phyloP scores from a whole-genome alignment of 2,797 vertebrate genomes.

The Prionace glauca region DNA sequence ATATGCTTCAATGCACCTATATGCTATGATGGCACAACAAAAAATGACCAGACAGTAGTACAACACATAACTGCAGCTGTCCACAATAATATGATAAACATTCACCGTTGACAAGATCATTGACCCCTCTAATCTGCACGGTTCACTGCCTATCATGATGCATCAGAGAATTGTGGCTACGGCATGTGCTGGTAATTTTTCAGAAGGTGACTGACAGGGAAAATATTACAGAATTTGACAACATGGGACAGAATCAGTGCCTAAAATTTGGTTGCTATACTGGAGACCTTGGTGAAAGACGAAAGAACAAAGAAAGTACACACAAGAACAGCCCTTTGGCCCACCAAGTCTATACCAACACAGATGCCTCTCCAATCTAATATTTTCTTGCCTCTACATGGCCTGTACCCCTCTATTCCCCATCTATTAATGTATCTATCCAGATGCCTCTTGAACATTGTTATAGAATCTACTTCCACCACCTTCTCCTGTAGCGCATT shows the following conservation, averaged over 20 bases:
- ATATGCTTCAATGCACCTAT: not conserved
- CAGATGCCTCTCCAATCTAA: no score
- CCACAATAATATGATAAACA: not conserved
- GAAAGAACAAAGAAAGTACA: no score
- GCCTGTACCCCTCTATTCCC: no score
- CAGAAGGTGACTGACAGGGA: not conserved
- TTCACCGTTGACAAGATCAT: no score
- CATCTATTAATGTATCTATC: no score
- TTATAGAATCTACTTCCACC: no score
- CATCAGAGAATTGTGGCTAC: not conserved
- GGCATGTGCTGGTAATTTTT: not conserved
- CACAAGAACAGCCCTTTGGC: no score
- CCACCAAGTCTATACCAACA: no score
- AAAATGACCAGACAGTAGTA: not conserved
- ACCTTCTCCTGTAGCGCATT: no score
- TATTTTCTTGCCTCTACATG: no score
- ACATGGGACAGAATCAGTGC: not conserved
- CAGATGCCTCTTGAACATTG: no score
- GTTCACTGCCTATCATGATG: not conserved
- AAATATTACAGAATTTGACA: not conserved
- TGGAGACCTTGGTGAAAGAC: no score
- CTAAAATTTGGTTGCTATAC: not conserved
- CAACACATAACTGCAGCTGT: not conserved
- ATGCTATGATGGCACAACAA: not conserved
- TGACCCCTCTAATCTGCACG: not conserved